Percentiles rank a stretch among this genome's conserved stretches.
Evolutionary conservation across 2,888 invertebrate species (phyloP).

Genomic region (Lasioglossum figueresi): DNA sequence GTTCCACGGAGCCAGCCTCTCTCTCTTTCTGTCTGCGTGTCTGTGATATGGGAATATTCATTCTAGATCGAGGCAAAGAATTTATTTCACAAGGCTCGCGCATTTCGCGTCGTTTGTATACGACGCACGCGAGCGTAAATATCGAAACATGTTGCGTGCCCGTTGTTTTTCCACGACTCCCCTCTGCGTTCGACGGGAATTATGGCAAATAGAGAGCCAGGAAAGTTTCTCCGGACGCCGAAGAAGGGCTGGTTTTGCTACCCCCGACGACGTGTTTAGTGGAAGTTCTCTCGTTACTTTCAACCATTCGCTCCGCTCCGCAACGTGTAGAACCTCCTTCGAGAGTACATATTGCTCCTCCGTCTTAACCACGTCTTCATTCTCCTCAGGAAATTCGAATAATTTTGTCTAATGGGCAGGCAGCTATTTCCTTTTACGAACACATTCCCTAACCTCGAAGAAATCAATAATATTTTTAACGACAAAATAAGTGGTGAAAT

Average conservation of each 20-base stretch:
- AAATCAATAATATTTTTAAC: no score
- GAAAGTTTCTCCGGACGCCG: background rate
- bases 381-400: background rate
- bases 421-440: background rate
- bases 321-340: background rate
- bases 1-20: background rate
- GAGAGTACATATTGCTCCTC: background rate
- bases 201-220: constrained; percentile 5
- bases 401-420: background rate
- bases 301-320: background rate
- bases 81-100: constrained; percentile 5
- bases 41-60: background rate
- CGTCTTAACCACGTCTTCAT: no score
- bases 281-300: background rate
- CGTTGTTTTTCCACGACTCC: background rate
- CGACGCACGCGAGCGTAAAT: background rate
- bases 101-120: constrained; percentile 2
- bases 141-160: background rate
- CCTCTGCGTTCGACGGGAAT: background rate
- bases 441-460: no score
- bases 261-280: background rate
- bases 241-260: background rate
- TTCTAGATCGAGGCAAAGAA: constrained; percentile 1
- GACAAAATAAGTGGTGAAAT: no score
- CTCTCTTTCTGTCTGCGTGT: background rate